Percentiles rank a stretch among this genome's conserved stretches.
These are phyloP conservation scores for Bombus balteatus DNA, from an alignment of 1,140 invertebrate species.

Conservation along the genomic window DNA sequence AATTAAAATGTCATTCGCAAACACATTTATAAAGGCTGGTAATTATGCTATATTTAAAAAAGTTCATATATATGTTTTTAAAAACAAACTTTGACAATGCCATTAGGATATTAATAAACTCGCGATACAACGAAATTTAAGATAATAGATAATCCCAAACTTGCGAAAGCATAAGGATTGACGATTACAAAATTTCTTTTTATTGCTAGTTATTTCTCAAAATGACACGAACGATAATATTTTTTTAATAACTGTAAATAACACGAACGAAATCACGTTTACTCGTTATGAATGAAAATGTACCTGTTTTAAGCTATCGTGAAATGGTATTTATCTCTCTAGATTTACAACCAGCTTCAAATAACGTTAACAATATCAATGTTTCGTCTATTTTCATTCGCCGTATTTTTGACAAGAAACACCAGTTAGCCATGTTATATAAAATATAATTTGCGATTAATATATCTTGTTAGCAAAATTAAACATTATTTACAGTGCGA, in stretches of 20 bases:
- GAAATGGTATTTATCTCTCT: conserved; percentile 6
- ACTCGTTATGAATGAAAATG: neutral
- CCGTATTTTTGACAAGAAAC: neutral
- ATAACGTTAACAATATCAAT: conserved; percentile 9
- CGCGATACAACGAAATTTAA: conserved; percentile 24
- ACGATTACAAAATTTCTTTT: neutral
- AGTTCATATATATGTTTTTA: neutral
- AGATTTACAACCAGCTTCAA: neutral
- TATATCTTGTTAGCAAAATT: conserved; percentile 11
- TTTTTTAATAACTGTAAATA: conserved; percentile 19
- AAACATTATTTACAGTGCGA: conserved; percentile 13
- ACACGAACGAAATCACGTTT: no score
- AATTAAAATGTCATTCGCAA: no score
- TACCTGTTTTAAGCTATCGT: conserved; percentile 2
- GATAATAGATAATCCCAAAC: neutral
- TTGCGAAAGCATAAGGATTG: neutral
- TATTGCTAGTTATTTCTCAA: neutral
- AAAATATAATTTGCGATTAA: conserved; percentile 6
- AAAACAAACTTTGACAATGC: neutral
- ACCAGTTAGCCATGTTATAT: neutral
- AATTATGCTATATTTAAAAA: neutral
- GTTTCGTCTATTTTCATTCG: neutral
- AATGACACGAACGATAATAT: neutral
- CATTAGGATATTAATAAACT: neutral
- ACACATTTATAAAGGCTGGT: no score